A percentile compares a stretch with the other conserved stretches of the same genome.
Conservation (phyloP, 2,113 vertebrate species). For the Morone saxatilis region DNA sequence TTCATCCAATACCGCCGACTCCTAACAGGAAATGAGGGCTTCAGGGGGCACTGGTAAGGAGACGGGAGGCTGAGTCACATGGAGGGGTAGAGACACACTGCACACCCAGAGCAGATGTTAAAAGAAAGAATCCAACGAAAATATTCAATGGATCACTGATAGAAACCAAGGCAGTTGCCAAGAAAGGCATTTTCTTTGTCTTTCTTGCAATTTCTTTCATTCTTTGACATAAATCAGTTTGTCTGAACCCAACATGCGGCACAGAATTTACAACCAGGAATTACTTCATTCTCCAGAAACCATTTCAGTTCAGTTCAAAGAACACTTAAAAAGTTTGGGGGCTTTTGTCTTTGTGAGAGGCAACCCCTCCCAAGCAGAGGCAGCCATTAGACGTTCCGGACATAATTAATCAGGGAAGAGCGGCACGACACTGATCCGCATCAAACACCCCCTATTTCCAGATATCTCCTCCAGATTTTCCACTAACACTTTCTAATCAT, state of each 20-base stretch:
- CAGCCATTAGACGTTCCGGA: conserved; percentile 74
- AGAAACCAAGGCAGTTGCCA: conserved; percentile 43
- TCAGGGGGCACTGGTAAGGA: conserved; percentile 72
- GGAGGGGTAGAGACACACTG: conserved; percentile 39
- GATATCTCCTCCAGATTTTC: conserved; percentile 82
- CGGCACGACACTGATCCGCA: conserved; percentile 78
- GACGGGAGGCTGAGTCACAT: conserved; percentile 65
- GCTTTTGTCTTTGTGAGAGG: conserved; percentile 68
- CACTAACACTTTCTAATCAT: conserved; percentile 85
- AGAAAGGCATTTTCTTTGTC: conserved; percentile 45
- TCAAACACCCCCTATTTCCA: conserved; percentile 80
- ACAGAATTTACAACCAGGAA: conserved; percentile 69
- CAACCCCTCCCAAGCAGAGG: conserved; percentile 63
- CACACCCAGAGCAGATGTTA: conserved; percentile 68
- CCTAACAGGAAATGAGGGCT: conserved; percentile 87
- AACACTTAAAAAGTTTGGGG: conserved; percentile 72
- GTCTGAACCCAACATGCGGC: conserved; percentile 48
- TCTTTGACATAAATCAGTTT: conserved; percentile 61
- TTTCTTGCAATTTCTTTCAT: conserved; percentile 36
- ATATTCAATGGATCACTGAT: conserved; percentile 44
- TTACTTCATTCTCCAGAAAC: conserved; percentile 54
- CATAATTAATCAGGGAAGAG: conserved; percentile 82
- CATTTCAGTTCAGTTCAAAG: conserved; percentile 80
- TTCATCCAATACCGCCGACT: conserved; percentile 75
- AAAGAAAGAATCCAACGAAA: conserved; percentile 45